These are phyloP conservation scores for Unio delphinus DNA, from an alignment of 2,888 invertebrate species.

Conservation along the genomic window DNA sequence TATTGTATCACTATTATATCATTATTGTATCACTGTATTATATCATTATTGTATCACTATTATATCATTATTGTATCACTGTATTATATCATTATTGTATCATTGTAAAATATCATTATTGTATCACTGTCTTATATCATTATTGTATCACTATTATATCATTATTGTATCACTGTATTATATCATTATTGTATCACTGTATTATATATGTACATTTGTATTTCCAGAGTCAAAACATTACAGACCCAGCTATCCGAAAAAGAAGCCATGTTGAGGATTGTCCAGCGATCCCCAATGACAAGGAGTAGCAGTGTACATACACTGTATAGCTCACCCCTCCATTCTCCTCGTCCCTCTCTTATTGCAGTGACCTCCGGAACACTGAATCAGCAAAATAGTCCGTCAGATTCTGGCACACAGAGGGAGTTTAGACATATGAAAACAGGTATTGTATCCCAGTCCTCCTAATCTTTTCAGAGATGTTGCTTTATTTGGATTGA, in stretches of 20 bases:
- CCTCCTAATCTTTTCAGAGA: too few relatives aligned
- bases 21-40: neutral
- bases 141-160: too few relatives aligned
- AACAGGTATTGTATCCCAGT: conserved; percentile 38
- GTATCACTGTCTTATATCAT: neutral
- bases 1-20: too few relatives aligned
- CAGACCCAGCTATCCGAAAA: conserved; percentile 90
- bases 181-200: neutral
- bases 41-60: too few relatives aligned
- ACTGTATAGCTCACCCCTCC: conserved; percentile 63
- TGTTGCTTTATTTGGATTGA: too few relatives aligned
- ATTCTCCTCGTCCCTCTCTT: conserved; percentile 67
- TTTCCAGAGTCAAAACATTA: conserved; percentile 80
- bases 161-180: neutral
- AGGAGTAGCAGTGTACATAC: conserved; percentile 65
- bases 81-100: neutral
- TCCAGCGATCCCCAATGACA: conserved; percentile 76
- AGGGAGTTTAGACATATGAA: conserved; percentile 54
- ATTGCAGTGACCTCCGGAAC: conserved; percentile 42
- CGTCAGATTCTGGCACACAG: conserved; percentile 35
- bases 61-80: too few relatives aligned
- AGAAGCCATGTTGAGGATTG: conserved; percentile 90
- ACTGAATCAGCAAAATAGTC: conserved; percentile 40
- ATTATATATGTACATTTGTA: neutral
- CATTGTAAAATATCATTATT: too few relatives aligned